Evolutionary conservation across 2,888 invertebrate genomes (phyloP).

Genomic region (Noctua fimbriata): DNA sequence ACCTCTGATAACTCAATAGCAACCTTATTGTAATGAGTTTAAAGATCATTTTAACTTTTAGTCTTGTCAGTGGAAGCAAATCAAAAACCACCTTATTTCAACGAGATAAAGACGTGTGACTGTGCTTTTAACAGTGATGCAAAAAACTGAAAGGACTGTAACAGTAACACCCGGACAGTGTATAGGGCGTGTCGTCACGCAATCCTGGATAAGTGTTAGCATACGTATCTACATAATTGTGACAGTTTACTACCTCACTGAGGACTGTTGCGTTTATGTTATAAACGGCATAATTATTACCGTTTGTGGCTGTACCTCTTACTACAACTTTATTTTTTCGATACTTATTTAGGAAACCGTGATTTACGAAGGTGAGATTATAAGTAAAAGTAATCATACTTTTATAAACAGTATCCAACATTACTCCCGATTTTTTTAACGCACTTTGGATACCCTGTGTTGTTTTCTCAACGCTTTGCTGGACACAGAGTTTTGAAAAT

Average conservation of each 20-base stretch:
- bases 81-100: not conserved
- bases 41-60: not conserved
- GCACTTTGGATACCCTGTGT: not conserved
- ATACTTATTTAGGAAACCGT: not conserved
- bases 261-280: constrained; percentile 37
- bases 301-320: constrained; percentile 23
- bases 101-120: not conserved
- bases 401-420: not conserved
- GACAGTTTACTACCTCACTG: constrained; percentile 28
- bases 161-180: not conserved
- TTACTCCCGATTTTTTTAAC: not conserved
- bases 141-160: not conserved
- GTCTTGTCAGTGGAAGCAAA: not conserved
- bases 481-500: not conserved
- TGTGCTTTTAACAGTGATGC: not conserved
- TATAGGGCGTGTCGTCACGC: constrained; percentile 38
- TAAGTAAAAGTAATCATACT: not conserved
- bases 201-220: constrained; percentile 35
- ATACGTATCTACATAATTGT: constrained; percentile 47
- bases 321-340: not conserved
- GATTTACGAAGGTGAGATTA: not conserved
- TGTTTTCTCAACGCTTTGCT: not conserved
- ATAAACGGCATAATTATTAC: constrained; percentile 38
- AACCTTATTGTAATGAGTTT: not conserved
- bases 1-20: not conserved